Conservation (phyloP, 1,140 invertebrate genomes). For the Halesus radiatus region DNA sequence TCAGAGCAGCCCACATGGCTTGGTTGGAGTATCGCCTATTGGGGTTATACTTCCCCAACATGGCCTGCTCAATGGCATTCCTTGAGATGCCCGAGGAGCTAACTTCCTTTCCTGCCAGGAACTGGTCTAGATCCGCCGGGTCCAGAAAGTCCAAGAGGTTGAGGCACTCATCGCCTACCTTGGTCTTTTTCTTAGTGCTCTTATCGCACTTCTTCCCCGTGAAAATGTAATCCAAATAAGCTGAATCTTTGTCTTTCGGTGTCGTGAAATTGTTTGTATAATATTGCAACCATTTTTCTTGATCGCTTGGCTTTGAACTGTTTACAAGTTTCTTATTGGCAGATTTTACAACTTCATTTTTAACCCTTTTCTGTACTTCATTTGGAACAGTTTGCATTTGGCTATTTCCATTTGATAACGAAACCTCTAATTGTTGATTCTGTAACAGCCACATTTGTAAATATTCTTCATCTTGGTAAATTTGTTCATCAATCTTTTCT, state of each 20-base stretch:
- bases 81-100: constrained; percentile 67
- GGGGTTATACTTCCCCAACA: constrained; percentile 70
- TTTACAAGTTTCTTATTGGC: constrained; percentile 2
- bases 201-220: constrained; percentile 36
- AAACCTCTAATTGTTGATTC: constrained; percentile 68
- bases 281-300: constrained; percentile 31
- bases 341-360: background rate
- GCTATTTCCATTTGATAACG: constrained; percentile 54
- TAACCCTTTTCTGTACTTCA: background rate
- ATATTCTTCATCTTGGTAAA: constrained; percentile 64
- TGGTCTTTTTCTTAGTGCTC: constrained; percentile 29
- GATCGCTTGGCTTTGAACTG: background rate
- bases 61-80: constrained; percentile 67
- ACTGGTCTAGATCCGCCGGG: constrained; percentile 67
- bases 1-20: constrained; percentile 62
- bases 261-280: background rate
- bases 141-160: constrained; percentile 66
- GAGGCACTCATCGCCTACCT: constrained; percentile 56
- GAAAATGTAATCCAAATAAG: constrained; percentile 17
- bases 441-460: constrained; percentile 68
- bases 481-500: constrained; percentile 40
- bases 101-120: constrained; percentile 67
- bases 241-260: background rate
- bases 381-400: background rate
- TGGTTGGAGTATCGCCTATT: constrained; percentile 61